Base-by-base conservation (phyloP, 2,888 invertebrate genomes). In the Metallyticus violacea region DNA sequence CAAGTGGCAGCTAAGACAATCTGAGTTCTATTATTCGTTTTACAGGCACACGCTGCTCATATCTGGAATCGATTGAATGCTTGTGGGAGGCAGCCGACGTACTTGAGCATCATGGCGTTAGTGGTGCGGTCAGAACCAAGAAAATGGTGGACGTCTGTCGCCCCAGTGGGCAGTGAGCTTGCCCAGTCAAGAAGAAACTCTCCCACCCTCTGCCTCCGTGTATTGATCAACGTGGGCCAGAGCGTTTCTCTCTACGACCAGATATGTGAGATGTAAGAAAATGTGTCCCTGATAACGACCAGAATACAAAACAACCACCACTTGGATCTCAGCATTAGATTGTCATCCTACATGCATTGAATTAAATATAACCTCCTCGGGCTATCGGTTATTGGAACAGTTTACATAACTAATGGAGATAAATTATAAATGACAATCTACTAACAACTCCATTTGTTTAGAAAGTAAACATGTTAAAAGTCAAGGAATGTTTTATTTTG, bases 121-220 rank as follows among this genome's bases (percentile, higher is more conserved):
- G 40, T 62, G 9, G 40, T 78, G 79, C 79, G 85, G 85, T 85
- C 85, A 85, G 76, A 77, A 86, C 81, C 86, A 81, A 84, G 85
- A 87, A 87, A 87, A 87, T 87, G 87, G 87, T 86, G 87, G 88
- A 77, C 87, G 85, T 79, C 85, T 79, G 86, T 83, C 76, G 79
- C 26, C 77, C 78, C 85, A 82, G 78, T 85, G 86, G 85, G 29
- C 30, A 87, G 85, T 80, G 87, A 81, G 88, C 85, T 81, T 87
- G 88, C 86, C 40, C 86, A 83, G 77, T 85, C 86, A 91, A 85
- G 88, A 91, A 92, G 6, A 86, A 81, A 79, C 87, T 85, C 87
- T 83, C 79, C 83, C 77, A 27, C 85, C 79, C 82, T 28, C 81
- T 27, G 29, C 80, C 30, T 26, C 9, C 40, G 26, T 7, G 82